Evolutionary conservation across 1,140 invertebrate genomes (phyloP), one percentile per base, ranked within the genome.

Genomic region (Mercenaria mercenaria): DNA sequence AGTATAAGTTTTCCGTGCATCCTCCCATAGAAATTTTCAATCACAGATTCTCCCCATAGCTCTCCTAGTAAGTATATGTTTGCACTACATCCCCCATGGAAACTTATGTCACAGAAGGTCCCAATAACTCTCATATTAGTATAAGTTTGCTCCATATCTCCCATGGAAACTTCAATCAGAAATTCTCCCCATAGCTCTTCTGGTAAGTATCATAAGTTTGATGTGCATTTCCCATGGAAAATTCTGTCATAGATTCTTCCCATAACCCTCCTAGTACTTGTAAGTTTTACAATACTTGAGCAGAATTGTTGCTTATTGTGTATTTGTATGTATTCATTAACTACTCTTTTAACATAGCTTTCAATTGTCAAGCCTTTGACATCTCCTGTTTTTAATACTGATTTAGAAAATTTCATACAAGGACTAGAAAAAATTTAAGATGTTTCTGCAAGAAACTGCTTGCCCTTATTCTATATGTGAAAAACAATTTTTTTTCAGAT

Each of bases 181-280:
- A 96, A 96, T n/a, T 97, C 97, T 26, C 97, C 97, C 0, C 97
- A 97, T 89, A 97, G 97, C 74, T 98, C 98, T 84, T 98, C 98
- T 81, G 93, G 95, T 95, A 92, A 91, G 89, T 91, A 47, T n/a
- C n/a, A 23, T 26, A 39, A n/a, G n/a, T n/a, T n/a, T n/a, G n/a
- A n/a, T n/a, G n/a, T 94, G 93, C 93, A 95, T 97, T 90, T n/a
- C 96, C 97, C 1, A 59, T 89, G 67, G 88, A 89, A 41, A 72
- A 15, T 88, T n/a, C 86, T 39, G 32, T 72, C n/a, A 93, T 96
- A 59, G 96, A 96, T n/a, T 97, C 97, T 26, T 97, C 97, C 0
- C 97, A 97, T 89, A 97, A 97, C 74, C 98, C 98, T 84, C 98
- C 98, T 81, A 94, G 95, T 95, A 92, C 91, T 88, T 91, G 39